A percentile compares a stretch with the other conserved stretches of the same genome.
These are phyloP conservation scores for Agriotes lineatus DNA, from an alignment of 2,888 invertebrate species.

Conservation along the genomic window DNA sequence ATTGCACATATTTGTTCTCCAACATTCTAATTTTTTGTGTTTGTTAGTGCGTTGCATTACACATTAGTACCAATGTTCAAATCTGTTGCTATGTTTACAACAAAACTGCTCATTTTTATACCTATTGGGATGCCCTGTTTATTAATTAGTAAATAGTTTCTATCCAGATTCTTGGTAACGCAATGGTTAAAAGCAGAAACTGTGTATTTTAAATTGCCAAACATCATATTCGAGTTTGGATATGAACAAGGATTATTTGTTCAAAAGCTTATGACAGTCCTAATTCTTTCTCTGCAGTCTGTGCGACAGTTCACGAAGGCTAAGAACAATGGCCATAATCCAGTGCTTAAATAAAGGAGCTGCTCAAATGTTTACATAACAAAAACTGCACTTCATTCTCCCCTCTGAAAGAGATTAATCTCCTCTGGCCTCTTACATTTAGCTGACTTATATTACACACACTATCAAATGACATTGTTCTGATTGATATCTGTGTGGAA, in stretches of 20 bases:
- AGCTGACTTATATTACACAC: slow-evolving; percentile 20
- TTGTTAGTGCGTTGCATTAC: too few relatives aligned
- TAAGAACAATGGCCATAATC: slow-evolving; percentile 24
- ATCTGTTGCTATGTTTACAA: too few relatives aligned
- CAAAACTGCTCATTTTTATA: too few relatives aligned
- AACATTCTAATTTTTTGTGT: too few relatives aligned
- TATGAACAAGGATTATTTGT: neutral
- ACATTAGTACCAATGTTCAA: too few relatives aligned
- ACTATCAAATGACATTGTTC: too few relatives aligned
- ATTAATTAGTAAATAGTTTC: too few relatives aligned
- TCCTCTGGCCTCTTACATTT: slow-evolving; percentile 11
- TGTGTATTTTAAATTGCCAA: neutral
- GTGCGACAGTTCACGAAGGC: slow-evolving; percentile 10
- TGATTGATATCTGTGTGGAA: too few relatives aligned
- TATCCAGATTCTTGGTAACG: too few relatives aligned
- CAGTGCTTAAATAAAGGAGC: slow-evolving; percentile 25
- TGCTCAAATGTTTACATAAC: slow-evolving; percentile 29
- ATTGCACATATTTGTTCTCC: too few relatives aligned
- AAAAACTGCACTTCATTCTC: slow-evolving; percentile 28
- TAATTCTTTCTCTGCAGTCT: neutral
- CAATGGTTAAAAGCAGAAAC: too few relatives aligned
- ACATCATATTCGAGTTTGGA: neutral
- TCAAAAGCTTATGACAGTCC: neutral
- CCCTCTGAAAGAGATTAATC: slow-evolving; percentile 17
- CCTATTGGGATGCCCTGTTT: too few relatives aligned